These are phyloP conservation scores for Lordiphosa mommai DNA, from an alignment of 1,140 invertebrate species.

Conservation along the genomic window DNA sequence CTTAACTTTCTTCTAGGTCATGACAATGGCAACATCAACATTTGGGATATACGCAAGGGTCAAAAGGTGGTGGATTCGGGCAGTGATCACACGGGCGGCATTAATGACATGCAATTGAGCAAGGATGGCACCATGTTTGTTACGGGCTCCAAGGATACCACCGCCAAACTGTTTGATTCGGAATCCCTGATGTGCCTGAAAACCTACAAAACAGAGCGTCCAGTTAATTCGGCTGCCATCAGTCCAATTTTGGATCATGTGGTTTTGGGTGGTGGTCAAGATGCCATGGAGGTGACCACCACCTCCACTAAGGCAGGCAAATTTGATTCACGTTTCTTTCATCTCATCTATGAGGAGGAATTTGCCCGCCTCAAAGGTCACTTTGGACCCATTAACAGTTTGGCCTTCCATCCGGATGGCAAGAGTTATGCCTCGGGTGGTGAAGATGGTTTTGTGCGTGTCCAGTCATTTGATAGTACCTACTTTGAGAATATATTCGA, in stretches of 20 bases:
- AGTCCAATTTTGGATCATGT: slow-evolving; percentile 97
- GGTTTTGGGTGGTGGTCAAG: slow-evolving; percentile 97
- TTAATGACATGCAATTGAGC: slow-evolving; percentile 97
- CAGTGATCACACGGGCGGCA: slow-evolving; percentile 90
- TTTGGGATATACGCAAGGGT: slow-evolving; percentile 94
- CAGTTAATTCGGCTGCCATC: slow-evolving; percentile 97
- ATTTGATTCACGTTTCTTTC: slow-evolving; percentile 99
- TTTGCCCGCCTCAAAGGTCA: slow-evolving; percentile 99
- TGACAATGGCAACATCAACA: slow-evolving; percentile 93
- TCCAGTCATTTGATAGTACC: slow-evolving; percentile 97
- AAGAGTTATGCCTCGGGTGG: slow-evolving; percentile 98
- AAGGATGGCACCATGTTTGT: slow-evolving; percentile 98
- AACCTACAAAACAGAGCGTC: slow-evolving; percentile 97
- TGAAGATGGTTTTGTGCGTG: slow-evolving; percentile 98
- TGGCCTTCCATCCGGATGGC: slow-evolving; percentile 99
- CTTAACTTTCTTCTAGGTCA: slow-evolving; percentile 82
- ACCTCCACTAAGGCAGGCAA: slow-evolving; percentile 97
- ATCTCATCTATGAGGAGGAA: slow-evolving; percentile 99
- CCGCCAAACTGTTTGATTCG: slow-evolving; percentile 96
- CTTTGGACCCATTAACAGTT: slow-evolving; percentile 99
- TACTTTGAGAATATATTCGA: slow-evolving; percentile 99
- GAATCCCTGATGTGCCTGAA: slow-evolving; percentile 92
- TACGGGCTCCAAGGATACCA: slow-evolving; percentile 96
- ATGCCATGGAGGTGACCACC: slow-evolving; percentile 99
- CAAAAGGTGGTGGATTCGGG: slow-evolving; percentile 88